Conservation (phyloP, 2,797 vertebrate species). For the Lacerta bilineata region DNA sequence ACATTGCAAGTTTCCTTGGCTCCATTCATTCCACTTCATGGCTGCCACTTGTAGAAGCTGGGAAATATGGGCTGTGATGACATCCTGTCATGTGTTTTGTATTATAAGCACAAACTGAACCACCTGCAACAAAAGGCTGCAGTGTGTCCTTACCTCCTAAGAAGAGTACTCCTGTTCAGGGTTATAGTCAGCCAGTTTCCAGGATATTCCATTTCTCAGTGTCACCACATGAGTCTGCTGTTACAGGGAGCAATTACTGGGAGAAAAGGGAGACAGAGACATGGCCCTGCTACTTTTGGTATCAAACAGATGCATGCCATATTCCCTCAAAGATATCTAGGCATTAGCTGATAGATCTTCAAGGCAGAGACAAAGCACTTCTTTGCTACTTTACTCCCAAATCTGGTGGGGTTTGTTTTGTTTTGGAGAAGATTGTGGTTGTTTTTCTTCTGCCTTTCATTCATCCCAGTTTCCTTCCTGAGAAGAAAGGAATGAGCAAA, state of each 20-base stretch:
- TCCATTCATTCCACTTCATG: background rate
- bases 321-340: background rate
- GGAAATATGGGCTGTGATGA: background rate
- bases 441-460: background rate
- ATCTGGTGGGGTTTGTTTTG: background rate
- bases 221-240: background rate
- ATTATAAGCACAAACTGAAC: background rate
- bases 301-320: background rate
- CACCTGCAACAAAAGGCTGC: background rate
- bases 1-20: background rate
- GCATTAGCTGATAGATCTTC: background rate
- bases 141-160: background rate
- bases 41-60: background rate
- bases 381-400: background rate
- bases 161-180: background rate
- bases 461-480: slow-evolving; percentile 8
- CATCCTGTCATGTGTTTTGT: background rate
- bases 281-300: background rate
- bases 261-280: background rate
- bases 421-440: background rate
- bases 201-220: background rate
- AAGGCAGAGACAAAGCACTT: background rate
- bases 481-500: slow-evolving; percentile 20
- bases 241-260: background rate
- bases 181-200: background rate